A percentile compares a stretch with the other conserved stretches of the same genome.
phyloP scores from a whole-genome alignment of 2,113 vertebrate genomes.

The Neolamprologus devosi region DNA sequence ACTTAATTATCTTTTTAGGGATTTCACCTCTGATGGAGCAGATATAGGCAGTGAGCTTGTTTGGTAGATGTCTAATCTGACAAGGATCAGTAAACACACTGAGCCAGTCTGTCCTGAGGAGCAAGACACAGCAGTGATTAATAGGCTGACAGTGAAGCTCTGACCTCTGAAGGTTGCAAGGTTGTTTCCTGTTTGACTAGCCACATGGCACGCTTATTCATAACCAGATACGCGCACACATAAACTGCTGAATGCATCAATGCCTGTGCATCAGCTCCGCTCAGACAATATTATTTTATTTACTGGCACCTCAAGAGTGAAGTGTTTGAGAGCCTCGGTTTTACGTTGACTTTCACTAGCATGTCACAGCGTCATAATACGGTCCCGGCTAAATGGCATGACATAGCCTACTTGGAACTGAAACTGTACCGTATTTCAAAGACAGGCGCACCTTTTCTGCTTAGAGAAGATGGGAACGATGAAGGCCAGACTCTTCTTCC shows the following conservation, averaged over 20 bases:
- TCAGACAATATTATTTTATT: constrained; percentile 10
- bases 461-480: background rate
- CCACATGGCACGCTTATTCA: constrained; percentile 15
- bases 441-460: background rate
- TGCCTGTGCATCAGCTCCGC: background rate
- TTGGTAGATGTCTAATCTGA: constrained; percentile 22
- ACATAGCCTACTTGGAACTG: background rate
- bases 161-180: constrained; percentile 51
- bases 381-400: background rate
- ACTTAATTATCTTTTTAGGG: constrained; percentile 2
- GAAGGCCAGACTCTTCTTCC: background rate
- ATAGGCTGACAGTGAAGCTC: constrained; percentile 21
- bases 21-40: background rate
- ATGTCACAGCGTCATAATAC: constrained; percentile 4
- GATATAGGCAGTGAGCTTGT: constrained; percentile 10
- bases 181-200: constrained; percentile 44
- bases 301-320: constrained; percentile 6
- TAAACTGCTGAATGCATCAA: constrained; percentile 13
- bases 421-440: background rate
- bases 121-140: constrained; percentile 33
- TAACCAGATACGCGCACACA: background rate
- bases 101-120: constrained; percentile 3
- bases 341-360: constrained; percentile 17
- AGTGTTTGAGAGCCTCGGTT: background rate
- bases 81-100: constrained; percentile 1